Conservation (phyloP, 2,888 invertebrate genomes). For the Oligia strigilis region DNA sequence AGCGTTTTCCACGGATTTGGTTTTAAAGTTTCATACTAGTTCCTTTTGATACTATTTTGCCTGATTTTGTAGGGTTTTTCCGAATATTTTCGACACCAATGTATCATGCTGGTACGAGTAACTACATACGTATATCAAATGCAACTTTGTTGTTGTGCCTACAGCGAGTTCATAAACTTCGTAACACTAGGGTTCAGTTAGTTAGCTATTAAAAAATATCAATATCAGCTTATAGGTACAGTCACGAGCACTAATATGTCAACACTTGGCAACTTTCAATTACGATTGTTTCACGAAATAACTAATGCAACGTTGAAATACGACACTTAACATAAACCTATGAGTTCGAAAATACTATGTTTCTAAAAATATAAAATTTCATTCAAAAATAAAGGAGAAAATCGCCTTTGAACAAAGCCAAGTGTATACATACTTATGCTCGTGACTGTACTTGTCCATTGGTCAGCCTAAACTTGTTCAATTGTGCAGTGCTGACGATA, state of each 20-base stretch:
- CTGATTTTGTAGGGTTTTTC: neutral
- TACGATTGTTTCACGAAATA: too few species aligned
- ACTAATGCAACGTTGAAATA: too few species aligned
- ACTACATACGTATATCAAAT: neutral
- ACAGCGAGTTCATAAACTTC: neutral
- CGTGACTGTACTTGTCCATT: neutral
- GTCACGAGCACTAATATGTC: too few species aligned
- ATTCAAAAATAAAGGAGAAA: too few species aligned
- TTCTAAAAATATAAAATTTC: too few species aligned
- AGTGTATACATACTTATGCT: too few species aligned
- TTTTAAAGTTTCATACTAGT: conserved; percentile 24
- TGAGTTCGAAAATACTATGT: too few species aligned
- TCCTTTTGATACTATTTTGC: conserved; percentile 18
- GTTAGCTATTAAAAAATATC: neutral
- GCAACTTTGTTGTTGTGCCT: conserved; percentile 23
- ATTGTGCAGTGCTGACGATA: too few species aligned
- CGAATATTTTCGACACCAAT: conserved; percentile 5
- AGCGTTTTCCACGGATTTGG: conserved; percentile 17
- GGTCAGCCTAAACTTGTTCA: neutral
- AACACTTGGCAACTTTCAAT: too few species aligned
- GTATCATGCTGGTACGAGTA: neutral
- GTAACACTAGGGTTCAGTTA: neutral
- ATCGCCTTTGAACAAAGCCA: too few species aligned
- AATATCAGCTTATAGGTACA: too few species aligned
- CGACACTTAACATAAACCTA: too few species aligned